Evolutionary conservation across 23 tunicate species (phyloP), one percentile per base, ranked within the genome.

Genomic region (Trididemnum clinides): DNA sequence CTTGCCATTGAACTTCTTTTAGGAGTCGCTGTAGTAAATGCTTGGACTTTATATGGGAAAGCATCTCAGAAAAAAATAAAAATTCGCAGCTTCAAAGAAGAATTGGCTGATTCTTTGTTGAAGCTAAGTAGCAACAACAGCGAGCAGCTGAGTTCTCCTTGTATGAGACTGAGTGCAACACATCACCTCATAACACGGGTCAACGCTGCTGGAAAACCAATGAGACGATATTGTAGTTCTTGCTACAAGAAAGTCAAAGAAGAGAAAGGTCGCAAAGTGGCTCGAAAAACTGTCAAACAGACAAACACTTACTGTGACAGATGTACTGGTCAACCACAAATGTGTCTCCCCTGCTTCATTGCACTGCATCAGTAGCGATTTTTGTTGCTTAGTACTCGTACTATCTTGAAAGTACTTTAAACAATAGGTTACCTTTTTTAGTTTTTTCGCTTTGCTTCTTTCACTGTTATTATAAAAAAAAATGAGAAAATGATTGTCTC

Each of bases 11-110:
- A 73, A 39, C 57, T 69, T 35, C 20, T 54, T 36, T 33, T 79
- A 54, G 84, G 71, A 20, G 39, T 79, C 23, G 66, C 71, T 37
- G 84, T 79, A 28, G 84, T 79, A 51, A 79, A 79, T 39, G 84
- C 84, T 12, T 58, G 51, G 50, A 0, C 30, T 31, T 31, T 26
- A 29, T 51, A 79, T 54, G 28, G 28, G 38, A 79, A 79, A 54
- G 70, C 38, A 37, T 36, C 80, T 37, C 25, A 73, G 57, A 73
- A n/a, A n/a, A n/a, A 73, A 73, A 69, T 69, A 69, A 36, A 73
- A 73, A 73, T 36, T 37, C 80, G 57, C 57, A 39, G 28, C 57
- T 73, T 73, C 80, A 73, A 39, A 73, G 80, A 73, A 39, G 80
- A 37, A 73, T 73, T 73, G 80, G 57, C 57, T 73, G 80, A 20